Percentiles rank a stretch among this genome's conserved stretches.
phyloP scores from a whole-genome alignment of 2,113 vertebrate species.

The Xiphophorus couchianus region DNA sequence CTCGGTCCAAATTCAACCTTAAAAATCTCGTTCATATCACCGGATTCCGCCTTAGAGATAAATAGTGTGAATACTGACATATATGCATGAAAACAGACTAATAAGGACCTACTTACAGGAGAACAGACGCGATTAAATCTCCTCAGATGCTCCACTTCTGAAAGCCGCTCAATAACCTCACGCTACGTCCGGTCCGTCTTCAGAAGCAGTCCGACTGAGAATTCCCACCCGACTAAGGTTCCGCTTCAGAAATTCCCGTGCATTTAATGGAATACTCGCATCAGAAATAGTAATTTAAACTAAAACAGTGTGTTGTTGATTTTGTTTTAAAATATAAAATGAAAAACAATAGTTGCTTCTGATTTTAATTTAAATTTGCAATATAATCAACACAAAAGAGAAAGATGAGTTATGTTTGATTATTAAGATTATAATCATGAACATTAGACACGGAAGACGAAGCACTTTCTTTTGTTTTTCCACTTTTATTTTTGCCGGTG shows the following conservation, averaged over 20 bases:
- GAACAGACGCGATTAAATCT: conserved; percentile 2
- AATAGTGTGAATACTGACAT: fast-evolving
- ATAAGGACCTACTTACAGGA: not conserved
- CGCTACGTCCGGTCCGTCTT: conserved; percentile 71
- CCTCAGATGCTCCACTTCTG: conserved; percentile 23
- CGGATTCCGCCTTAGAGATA: fast-evolving
- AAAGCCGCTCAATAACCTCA: conserved; percentile 46
- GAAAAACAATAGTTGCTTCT: too few species aligned
- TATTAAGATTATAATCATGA: not conserved
- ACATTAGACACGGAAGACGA: not conserved
- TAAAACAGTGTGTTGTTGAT: too few species aligned
- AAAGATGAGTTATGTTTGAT: too few species aligned
- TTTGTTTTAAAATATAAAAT: too few species aligned
- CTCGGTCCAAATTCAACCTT: not conserved
- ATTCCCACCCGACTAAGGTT: not conserved
- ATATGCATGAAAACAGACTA: not conserved
- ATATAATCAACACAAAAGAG: too few species aligned
- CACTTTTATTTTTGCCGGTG: not conserved
- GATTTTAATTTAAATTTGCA: too few species aligned
- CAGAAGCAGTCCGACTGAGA: conserved; percentile 18
- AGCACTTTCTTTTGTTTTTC: not conserved
- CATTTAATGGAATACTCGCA: too few species aligned
- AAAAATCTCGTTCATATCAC: fast-evolving
- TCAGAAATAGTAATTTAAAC: too few species aligned
- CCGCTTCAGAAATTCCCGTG: conserved; percentile 2